Evolutionary conservation across 2,113 vertebrate species (phyloP), one percentile per base, ranked within the genome.

Genomic region (Tachuris rubrigastra): DNA sequence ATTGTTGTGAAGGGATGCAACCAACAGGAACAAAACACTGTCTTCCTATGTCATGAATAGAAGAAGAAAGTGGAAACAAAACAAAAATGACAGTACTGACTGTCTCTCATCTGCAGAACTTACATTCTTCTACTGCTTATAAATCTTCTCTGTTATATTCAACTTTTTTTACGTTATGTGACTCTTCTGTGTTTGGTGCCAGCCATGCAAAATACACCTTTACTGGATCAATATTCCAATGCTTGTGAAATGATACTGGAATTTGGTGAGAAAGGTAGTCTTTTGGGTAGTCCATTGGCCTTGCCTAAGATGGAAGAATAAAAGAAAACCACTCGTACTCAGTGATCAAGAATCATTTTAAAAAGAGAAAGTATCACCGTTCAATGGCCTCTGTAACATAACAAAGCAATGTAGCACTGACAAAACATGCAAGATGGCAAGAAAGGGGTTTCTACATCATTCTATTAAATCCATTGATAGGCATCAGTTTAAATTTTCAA

Each of bases 161-260:
- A 84, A 19, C 94, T 69, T 92, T 94, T 74, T 96, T 90, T 76
- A 67, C 76, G 14, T 71, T 44, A 35, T 30, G 65, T 21, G 77
- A 59, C 73, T 98, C 98, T 46, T 98, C 97, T 19, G 97, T 95
- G 8, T 97, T 96, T 72, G 98, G 96, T 76, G 97, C 98, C 80
- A 99, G 96, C 99, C 99, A 99, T 1, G 98, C 98, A 96, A 98
- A 97, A 94, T 99, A 99, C 22, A 99, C 98, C 71, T 98, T 98
- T 30, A 99, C 88, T 2, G 99, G 99, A 94, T 99, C 98, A 4
- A 99, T 98, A 96, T 99, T 99, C 99, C 99, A 99, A 96, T 99
- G 99, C 96, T 99, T 99, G 96, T 99, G 99, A 96, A 99, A 99
- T 1, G 99, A 99, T 81, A 99, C 96, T n/a, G 99, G 99, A 90